A percentile compares a stretch with the other conserved stretches of the same genome.
These are phyloP conservation scores for Erebia ligea DNA, from an alignment of 2,888 invertebrate genomes.

Conservation along the genomic window DNA sequence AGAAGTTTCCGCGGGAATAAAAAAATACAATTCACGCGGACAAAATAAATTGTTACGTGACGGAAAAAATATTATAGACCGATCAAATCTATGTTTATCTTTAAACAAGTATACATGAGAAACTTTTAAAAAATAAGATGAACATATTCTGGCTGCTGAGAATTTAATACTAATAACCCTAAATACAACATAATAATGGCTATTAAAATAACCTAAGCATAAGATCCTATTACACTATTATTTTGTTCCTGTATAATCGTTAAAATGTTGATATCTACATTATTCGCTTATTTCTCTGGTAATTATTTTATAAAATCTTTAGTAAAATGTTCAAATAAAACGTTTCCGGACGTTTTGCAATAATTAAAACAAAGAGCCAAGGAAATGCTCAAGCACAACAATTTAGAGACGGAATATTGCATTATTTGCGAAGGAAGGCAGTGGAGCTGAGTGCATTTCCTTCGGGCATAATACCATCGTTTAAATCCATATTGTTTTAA, in stretches of 20 bases:
- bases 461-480: not conserved
- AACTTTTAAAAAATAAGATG: too few species aligned
- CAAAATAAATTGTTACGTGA: too few species aligned
- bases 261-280: not conserved
- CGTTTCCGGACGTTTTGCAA: conserved; percentile 11
- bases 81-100: too few species aligned
- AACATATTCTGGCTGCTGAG: not conserved
- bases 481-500: too few species aligned
- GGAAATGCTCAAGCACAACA: conserved; percentile 27
- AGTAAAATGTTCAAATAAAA: not conserved
- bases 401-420: conserved; percentile 30
- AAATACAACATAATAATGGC: not conserved
- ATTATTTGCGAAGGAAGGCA: conserved; percentile 34
- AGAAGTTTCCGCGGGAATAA: too few species aligned
- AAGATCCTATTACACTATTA: not conserved
- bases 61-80: too few species aligned
- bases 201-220: not conserved
- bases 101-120: too few species aligned
- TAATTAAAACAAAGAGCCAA: conserved; percentile 29
- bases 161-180: not conserved
- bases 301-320: not conserved
- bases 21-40: too few species aligned
- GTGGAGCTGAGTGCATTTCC: conserved; percentile 28
- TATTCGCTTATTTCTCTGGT: not conserved
- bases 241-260: too few species aligned